These are phyloP conservation scores for Xylota segnis DNA, from an alignment of 2,888 invertebrate genomes.

Conservation along the genomic window DNA sequence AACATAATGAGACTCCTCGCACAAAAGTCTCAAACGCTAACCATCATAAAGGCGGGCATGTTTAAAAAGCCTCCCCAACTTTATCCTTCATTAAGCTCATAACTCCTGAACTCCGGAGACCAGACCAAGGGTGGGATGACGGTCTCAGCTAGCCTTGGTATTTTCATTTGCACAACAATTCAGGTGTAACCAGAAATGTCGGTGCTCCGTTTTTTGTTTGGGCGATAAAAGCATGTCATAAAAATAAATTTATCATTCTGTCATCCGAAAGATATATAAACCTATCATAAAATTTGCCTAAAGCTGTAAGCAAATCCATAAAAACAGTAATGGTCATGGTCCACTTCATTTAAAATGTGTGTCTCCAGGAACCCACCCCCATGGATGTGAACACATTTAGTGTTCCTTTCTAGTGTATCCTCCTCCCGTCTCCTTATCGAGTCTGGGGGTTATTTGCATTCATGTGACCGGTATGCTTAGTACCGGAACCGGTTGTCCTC, in stretches of 20 bases:
- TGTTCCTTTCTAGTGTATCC: conserved; percentile 21
- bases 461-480: conserved; percentile 31
- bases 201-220: conserved; percentile 34
- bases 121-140: not conserved
- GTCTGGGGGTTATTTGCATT: conserved; percentile 44
- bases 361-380: not conserved
- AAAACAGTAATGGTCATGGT: conserved; percentile 66
- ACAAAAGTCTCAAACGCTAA: conserved; percentile 29
- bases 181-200: conserved; percentile 47
- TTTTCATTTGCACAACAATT: conserved; percentile 38
- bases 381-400: conserved; percentile 8
- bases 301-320: conserved; percentile 59
- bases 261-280: conserved; percentile 66
- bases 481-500: conserved; percentile 12
- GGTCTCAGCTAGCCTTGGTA: not conserved
- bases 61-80: conserved; percentile 7
- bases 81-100: conserved; percentile 50
- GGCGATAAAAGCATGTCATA: conserved; percentile 65
- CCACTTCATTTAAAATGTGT: conserved; percentile 65
- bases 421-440: conserved; percentile 17
- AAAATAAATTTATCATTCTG: conserved; percentile 74
- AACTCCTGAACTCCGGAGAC: conserved; percentile 24
- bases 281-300: conserved; percentile 69
- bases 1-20: conserved; percentile 24
- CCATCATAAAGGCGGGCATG: conserved; percentile 27